phyloP scores from a whole-genome alignment of 2,113 vertebrate genomes.

The Chloropsis cyanopogon region DNA sequence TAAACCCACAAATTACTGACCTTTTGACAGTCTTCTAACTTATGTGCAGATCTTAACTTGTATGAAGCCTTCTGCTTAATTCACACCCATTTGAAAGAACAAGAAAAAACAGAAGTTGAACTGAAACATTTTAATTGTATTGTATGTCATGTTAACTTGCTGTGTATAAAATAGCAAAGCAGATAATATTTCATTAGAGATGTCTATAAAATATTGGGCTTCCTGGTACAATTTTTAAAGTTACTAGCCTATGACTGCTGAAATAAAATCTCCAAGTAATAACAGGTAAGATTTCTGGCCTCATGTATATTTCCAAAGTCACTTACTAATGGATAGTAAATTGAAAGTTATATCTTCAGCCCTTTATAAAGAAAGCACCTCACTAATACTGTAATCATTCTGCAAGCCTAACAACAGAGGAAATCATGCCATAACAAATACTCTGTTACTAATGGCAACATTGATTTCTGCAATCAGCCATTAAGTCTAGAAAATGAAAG shows the following conservation, averaged over 20 bases:
- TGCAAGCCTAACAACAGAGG: constrained; percentile 80
- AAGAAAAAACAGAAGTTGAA: constrained; percentile 36
- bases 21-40: not conserved
- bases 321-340: constrained; percentile 73
- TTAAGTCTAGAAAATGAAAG: constrained; percentile 83
- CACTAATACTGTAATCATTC: constrained; percentile 80
- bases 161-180: constrained; percentile 69
- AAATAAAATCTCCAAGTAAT: constrained; percentile 65
- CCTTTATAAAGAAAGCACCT: constrained; percentile 76
- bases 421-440: constrained; percentile 84
- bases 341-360: constrained; percentile 75
- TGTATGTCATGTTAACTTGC: constrained; percentile 37
- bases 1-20: not conserved
- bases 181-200: constrained; percentile 66
- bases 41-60: not conserved
- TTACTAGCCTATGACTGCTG: constrained; percentile 46
- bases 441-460: constrained; percentile 86
- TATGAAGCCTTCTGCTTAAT: not conserved
- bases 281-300: constrained; percentile 71
- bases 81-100: not conserved
- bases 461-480: constrained; percentile 86
- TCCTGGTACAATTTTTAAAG: constrained; percentile 57
- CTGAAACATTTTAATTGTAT: constrained; percentile 53
- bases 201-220: constrained; percentile 70
- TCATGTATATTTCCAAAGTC: constrained; percentile 69